Base-by-base conservation (phyloP, 2,888 invertebrate species). In the Troilus luridus region DNA sequence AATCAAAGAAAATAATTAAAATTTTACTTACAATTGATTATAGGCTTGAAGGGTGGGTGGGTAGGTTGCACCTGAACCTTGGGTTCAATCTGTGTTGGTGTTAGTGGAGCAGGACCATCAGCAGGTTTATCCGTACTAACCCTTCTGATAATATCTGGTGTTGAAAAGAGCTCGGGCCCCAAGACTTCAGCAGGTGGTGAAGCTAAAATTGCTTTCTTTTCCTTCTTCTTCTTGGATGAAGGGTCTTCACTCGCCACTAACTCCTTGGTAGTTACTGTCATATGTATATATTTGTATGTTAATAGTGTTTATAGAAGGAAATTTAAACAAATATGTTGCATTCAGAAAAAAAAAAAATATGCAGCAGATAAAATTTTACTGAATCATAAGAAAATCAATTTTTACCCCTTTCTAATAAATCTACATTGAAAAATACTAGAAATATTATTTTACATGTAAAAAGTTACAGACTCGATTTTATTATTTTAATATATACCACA, bases 81-180 rank as follows among this genome's bases (percentile, higher is more conserved):
- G 6, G 91, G 91, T 8, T 90, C 90, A 19, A 41, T 24, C 41
- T 64, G 88, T 0, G 59, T 41, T 56, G 88, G 59, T 58, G 72
- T 59, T 24, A 54, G 41, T 54, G 85, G 41, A 21, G 19, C n/a
- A 21, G 88, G 54, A 21, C 58, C n/a, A 60, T 58, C 81, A 14
- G 7, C 41, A 24, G 60, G 58, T 72, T 92, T 92, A 24, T 93
- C 92, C 17, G 92, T 92, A 89, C 92, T 92, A 24, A 97, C 96
- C 93, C 97, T 95, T 93, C 97, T 95, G 91, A 97, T 97, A 91
- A 97, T 97, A 95, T 97, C 97, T 41, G 97, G 97, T 81, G 97
- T 96, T 11, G 97, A 97, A 94, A 97, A 97, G 91, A 97, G 94
- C 67, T 97, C 96, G 91, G 97, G 95, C 8, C 95, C 95, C 67